Evolutionary conservation across 2,888 invertebrate genomes (phyloP).

Genomic region (Venusia cambrica): DNA sequence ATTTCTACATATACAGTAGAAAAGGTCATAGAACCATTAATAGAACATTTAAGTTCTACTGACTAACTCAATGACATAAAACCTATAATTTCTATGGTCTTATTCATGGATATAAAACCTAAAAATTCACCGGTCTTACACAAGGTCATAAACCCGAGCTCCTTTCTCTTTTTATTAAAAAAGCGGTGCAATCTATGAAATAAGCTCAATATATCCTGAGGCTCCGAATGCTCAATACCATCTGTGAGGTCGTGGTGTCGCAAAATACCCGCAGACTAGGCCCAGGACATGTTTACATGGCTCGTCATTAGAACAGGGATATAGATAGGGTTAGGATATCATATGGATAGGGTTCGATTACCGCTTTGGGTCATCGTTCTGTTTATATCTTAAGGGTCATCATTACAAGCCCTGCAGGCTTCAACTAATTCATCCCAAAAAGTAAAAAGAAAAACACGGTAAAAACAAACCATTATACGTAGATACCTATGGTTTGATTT

Average conservation of each 20-base stretch:
- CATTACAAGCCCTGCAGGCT: too few species aligned
- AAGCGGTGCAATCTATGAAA: constrained; percentile 11
- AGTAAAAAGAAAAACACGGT: too few species aligned
- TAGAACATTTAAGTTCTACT: too few species aligned
- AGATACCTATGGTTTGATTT: too few species aligned
- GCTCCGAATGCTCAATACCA: constrained; percentile 24
- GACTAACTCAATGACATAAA: too few species aligned
- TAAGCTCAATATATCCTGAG: constrained; percentile 8
- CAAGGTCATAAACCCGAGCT: constrained; percentile 3
- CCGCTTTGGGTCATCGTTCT: constrained; percentile 4
- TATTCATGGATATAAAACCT: neutral
- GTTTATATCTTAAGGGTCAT: too few species aligned
- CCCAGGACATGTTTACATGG: constrained; percentile 8
- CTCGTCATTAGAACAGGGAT: constrained; percentile 5
- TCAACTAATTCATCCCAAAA: too few species aligned
- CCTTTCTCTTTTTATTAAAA: constrained; percentile 7
- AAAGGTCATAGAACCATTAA: too few species aligned
- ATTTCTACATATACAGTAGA: too few species aligned
- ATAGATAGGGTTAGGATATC: constrained; percentile 4
- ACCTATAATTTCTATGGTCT: too few species aligned
- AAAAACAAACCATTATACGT: too few species aligned
- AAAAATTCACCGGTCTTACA: neutral
- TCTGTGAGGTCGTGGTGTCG: constrained; percentile 40
- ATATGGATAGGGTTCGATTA: constrained; percentile 6
- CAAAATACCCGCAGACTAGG: constrained; percentile 33